phyloP scores from a whole-genome alignment of 1,140 invertebrate genomes.

The Caenorhabditis inopinata region DNA sequence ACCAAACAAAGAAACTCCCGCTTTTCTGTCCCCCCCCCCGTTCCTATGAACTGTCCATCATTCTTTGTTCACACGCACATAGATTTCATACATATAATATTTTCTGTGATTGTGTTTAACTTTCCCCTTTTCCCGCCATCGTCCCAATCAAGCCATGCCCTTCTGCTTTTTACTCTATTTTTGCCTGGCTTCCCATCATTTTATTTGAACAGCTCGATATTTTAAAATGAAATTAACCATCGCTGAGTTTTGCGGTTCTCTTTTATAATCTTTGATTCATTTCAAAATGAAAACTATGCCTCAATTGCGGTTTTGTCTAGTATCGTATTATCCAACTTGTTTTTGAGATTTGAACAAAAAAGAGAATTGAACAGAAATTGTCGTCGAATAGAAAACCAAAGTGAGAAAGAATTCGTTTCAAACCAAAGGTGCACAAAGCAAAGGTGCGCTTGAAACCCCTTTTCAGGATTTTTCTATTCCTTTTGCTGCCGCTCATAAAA shows the following conservation, averaged over 20 bases:
- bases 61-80: not conserved
- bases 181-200: not conserved
- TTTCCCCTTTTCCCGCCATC: not conserved
- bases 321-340: slow-evolving; percentile 23
- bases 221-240: not conserved
- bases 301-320: not conserved
- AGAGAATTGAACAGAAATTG: not conserved
- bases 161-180: not conserved
- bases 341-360: not conserved
- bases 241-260: not conserved
- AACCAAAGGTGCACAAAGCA: not conserved
- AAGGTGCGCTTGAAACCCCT: too few species aligned
- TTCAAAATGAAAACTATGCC: too few species aligned
- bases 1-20: too few species aligned
- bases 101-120: not conserved
- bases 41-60: not conserved
- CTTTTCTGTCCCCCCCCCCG: not conserved
- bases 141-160: not conserved
- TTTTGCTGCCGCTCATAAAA: not conserved
- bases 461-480: not conserved
- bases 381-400: not conserved
- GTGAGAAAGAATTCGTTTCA: not conserved
- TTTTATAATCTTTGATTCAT: not conserved
- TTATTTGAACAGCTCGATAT: slow-evolving; percentile 17
- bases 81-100: not conserved